Base-by-base conservation (phyloP, 1,140 invertebrate genomes). In the Drosophila yakuba region DNA sequence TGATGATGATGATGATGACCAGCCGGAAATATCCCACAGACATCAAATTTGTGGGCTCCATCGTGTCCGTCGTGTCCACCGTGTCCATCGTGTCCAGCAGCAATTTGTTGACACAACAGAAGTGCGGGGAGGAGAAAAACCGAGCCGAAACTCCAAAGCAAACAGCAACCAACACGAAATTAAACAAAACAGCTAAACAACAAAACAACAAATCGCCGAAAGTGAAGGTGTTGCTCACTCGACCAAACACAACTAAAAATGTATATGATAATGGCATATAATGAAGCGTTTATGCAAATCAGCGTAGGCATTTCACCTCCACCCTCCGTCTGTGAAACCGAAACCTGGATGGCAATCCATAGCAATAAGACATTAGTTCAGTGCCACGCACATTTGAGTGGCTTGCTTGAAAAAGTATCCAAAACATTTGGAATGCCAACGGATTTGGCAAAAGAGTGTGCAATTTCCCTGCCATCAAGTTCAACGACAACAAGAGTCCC, bases 281-380 rank as follows among this genome's bases (percentile, higher is more conserved):
- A 81, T 86, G 58, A 66, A 57, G 36, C 71, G 45, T 81, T 85
- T 85, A 85, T 85, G 82, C 78, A 81, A 85, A 85, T 85, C 54
- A 20, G 23, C 25, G 25, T 58, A 58, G 45, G 23, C 62, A 58
- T 81, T 77, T 81, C 67, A 36, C 64, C 57, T 39, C 41, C 61
- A 38, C 17, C 11, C 59, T 7, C n/a, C 25, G 20, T 15, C 43
- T 66, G 47, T 10, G 35, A n/a, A n/a, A n/a, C 4, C 48, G 35
- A n/a, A n/a, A n/a, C 4, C 48, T 17, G 48, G 23, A 28, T 48
- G 8, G 28, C 28, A 8, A 7, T 32, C 28, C 12, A 11, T 32
- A 14, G 47, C n/a, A 67, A 17, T 23, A 66, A 69, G 48, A 52
- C 47, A 51, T 52, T 36, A 10, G n/a, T 23, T 39, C 38, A 17